Evolutionary conservation across 2,797 vertebrate genomes (phyloP).

Genomic region (Halcyon smyrnensis): DNA sequence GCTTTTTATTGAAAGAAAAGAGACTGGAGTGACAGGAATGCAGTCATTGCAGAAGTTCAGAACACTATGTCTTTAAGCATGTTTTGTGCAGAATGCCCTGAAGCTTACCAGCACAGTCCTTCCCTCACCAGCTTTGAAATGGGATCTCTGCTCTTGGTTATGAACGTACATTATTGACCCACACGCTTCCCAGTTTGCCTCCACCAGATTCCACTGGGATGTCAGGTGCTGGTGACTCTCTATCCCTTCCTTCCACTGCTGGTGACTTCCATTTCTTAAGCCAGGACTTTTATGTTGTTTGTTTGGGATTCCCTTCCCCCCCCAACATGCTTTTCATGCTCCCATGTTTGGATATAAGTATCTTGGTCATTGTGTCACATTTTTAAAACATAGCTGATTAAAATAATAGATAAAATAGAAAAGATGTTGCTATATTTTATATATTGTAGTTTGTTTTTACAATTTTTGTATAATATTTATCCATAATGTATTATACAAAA

Average conservation of each 20-base stretch:
- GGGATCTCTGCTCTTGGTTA: background rate
- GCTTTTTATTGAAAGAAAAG: background rate
- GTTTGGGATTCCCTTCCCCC: background rate
- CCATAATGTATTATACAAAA: background rate
- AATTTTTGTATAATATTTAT: background rate
- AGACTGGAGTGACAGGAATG: background rate
- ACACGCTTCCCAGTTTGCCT: background rate
- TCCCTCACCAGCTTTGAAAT: background rate
- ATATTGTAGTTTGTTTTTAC: background rate
- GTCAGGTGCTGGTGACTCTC: background rate
- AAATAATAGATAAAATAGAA: no score
- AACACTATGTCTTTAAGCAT: background rate
- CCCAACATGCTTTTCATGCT: background rate
- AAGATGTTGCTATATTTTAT: no score
- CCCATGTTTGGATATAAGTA: background rate
- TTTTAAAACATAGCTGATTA: background rate
- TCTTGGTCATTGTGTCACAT: background rate
- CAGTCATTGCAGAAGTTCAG: background rate
- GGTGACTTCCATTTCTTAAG: background rate
- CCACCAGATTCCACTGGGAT: background rate
- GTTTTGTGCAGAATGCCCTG: background rate
- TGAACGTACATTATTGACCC: background rate
- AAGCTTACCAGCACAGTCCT: background rate
- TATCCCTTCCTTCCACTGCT: background rate
- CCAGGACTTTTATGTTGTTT: background rate